Conservation (phyloP, 2,113 vertebrate genomes). For the Embiotoca jacksoni region DNA sequence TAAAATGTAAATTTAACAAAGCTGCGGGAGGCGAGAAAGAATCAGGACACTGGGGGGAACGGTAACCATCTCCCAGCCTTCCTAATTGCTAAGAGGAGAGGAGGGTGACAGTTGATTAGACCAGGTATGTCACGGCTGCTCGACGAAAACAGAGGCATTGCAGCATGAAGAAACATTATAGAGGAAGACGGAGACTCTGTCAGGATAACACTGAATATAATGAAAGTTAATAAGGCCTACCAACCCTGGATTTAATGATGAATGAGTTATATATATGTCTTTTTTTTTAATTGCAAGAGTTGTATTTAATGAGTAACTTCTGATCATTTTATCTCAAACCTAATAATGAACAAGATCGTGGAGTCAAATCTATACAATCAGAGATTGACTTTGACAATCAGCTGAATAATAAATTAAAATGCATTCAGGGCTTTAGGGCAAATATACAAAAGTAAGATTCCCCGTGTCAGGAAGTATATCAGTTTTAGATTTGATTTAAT, state of each 20-base stretch:
- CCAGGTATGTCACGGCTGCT: slow-evolving; percentile 62
- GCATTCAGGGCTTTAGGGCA: background rate
- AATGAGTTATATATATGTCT: background rate
- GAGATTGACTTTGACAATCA: background rate
- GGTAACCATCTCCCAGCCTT: slow-evolving; percentile 16
- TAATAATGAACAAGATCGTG: background rate
- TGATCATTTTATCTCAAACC: background rate
- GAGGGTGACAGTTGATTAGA: slow-evolving; percentile 69
- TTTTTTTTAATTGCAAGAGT: background rate
- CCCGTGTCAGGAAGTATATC: background rate
- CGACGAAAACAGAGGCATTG: slow-evolving; percentile 51
- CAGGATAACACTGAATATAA: slow-evolving; percentile 33
- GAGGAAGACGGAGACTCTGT: slow-evolving; percentile 42
- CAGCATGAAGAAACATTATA: slow-evolving; percentile 58
- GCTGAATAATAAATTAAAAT: background rate
- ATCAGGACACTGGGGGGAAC: slow-evolving; percentile 51
- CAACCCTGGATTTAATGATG: slow-evolving; percentile 18
- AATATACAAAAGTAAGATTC: background rate
- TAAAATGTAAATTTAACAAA: slow-evolving; percentile 70
- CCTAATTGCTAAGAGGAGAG: slow-evolving; percentile 64
- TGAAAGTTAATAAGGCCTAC: slow-evolving; percentile 43
- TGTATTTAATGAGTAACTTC: background rate
- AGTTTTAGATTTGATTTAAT: background rate
- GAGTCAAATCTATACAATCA: background rate
- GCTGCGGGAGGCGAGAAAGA: slow-evolving; percentile 41